Evolutionary conservation across 1,140 invertebrate species (phyloP), one percentile per base, ranked within the genome.

Genomic region (Zaprionus taronus): DNA sequence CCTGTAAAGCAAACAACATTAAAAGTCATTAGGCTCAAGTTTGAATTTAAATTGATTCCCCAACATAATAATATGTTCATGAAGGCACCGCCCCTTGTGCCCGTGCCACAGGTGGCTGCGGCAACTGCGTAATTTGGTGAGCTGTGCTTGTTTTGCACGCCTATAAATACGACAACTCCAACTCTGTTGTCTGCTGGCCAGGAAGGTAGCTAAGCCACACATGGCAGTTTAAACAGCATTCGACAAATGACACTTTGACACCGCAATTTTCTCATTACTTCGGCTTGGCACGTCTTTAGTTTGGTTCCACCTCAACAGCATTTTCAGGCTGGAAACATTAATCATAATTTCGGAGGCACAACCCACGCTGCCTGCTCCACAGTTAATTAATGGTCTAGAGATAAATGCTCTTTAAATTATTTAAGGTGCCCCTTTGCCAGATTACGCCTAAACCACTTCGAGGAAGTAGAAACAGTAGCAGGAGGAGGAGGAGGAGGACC

Each of bases 1-100:
- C 71, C 84, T 87, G 81, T 89, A 57, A 87, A 87, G 84, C 78
- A 84, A 87, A 89, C 75, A 89, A 87, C 78, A 87, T 90, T 84
- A 81, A 90, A 90, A 87, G 85, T 87, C 84, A 89, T 87, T 87
- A 87, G 81, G 71, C 85, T 89, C 69, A 79, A 72, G 78, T 66
- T 81, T 89, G 81, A 89, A 87, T 87, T 89, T 89, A 81, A 87
- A 87, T 89, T 83, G 77, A 78, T 78, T 61, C 70, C 51, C 49
- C 58, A 44, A 38, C 60, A 72, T 80, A 62, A 73, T 71, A 41
- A 53, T 76, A 49, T 63, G 22, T 51, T 9, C 9, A 20, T 12
- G 47, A 17, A 49, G 20, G 9, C 44, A 15, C 22, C n/a, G 24
- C 41, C 31, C 28, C 28, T 17, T 62, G 4, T 24, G 4, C 7